These are phyloP conservation scores for Alcedo quadribrachys DNA, from an alignment of 2,797 vertebrate genomes.

Conservation along the genomic window DNA sequence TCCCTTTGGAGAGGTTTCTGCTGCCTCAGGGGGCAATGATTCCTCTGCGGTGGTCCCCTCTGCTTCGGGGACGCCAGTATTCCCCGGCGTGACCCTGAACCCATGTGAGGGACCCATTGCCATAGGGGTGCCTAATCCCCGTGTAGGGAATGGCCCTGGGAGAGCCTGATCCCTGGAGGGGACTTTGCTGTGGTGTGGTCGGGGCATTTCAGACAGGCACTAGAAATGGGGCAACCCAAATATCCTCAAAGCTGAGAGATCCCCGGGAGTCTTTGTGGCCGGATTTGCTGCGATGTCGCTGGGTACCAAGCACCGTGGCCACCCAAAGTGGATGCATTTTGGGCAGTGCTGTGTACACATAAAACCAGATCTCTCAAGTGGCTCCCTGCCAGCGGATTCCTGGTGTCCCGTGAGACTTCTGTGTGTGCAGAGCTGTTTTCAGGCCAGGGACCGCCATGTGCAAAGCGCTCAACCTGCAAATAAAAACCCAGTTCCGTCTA, in stretches of 20 bases:
- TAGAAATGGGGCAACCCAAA: not conserved
- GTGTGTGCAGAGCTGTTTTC: not conserved
- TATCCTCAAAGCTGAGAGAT: not conserved
- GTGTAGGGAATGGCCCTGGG: not conserved
- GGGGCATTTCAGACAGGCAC: accelerated
- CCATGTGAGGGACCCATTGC: no score
- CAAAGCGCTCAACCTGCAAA: not conserved
- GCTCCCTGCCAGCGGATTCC: not conserved
- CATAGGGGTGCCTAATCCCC: no score
- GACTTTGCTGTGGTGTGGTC: not conserved
- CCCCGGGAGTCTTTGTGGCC: no score
- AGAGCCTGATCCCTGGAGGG: not conserved
- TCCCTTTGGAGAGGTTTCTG: not conserved
- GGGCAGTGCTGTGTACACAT: accelerated
- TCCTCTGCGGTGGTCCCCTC: no score
- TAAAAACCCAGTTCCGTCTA: not conserved
- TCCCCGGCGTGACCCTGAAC: no score
- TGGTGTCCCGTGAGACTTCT: accelerated
- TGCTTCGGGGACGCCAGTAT: not conserved
- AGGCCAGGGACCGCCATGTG: not conserved
- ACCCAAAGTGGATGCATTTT: accelerated
- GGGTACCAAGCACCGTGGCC: accelerated
- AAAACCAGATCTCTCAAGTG: not conserved
- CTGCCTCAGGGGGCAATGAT: not conserved
- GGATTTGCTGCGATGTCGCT: accelerated